These are phyloP conservation scores for Heliothis subflexa DNA, from an alignment of 1,140 invertebrate genomes.

Conservation along the genomic window DNA sequence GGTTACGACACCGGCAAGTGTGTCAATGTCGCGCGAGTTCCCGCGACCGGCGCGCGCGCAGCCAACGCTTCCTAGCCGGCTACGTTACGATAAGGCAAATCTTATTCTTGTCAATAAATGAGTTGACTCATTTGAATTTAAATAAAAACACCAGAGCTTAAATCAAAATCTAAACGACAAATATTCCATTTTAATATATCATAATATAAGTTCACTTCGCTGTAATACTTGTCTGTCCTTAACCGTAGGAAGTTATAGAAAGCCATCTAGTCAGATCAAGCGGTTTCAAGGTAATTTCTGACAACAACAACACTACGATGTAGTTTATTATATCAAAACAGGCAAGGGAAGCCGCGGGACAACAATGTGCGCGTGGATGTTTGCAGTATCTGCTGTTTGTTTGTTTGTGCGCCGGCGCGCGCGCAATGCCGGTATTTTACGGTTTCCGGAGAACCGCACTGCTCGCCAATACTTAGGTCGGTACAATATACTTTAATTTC, in stretches of 20 bases:
- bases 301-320: constrained; percentile 12
- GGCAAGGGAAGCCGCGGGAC: constrained; percentile 51
- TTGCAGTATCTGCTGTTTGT: constrained; percentile 52
- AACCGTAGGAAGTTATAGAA: constrained; percentile 28
- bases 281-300: constrained; percentile 33
- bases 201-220: background rate
- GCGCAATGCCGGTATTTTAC: constrained; percentile 54
- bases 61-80: constrained; percentile 32
- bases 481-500: background rate
- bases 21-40: constrained; percentile 52
- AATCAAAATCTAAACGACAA: background rate
- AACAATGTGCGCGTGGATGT: constrained; percentile 49
- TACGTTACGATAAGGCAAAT: background rate
- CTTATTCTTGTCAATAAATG: background rate
- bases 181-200: too few species aligned
- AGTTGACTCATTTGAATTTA: background rate
- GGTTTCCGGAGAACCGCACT: constrained; percentile 47
- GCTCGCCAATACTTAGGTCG: constrained; percentile 9
- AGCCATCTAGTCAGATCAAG: background rate
- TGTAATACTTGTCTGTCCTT: constrained; percentile 9
- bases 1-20: constrained; percentile 53
- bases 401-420: constrained; percentile 51
- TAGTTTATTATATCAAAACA: constrained; percentile 46
- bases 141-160: background rate
- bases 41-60: constrained; percentile 43